A percentile compares a stretch with the other conserved stretches of the same genome.
phyloP scores from a whole-genome alignment of 2,888 invertebrate genomes.

The Meghimatium bilineatum region DNA sequence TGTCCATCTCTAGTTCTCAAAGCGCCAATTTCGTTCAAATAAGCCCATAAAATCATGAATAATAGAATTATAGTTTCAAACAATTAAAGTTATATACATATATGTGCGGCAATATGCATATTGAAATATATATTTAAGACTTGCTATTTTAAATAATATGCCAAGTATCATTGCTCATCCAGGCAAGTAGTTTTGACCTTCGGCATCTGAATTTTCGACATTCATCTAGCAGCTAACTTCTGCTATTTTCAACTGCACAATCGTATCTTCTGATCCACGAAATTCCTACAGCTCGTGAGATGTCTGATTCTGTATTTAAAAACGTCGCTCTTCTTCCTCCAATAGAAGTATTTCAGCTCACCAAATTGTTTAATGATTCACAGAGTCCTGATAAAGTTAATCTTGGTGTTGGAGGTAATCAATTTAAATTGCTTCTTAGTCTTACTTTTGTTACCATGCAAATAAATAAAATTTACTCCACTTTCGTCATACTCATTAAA shows the following conservation, averaged over 20 bases:
- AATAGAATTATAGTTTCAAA: not conserved
- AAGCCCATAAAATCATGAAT: not conserved
- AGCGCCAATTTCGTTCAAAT: not conserved
- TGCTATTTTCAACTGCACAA: not conserved
- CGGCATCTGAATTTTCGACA: not conserved
- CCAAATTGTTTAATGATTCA: slow-evolving; percentile 82
- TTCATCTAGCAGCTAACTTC: too few species aligned
- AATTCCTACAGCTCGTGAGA: not conserved
- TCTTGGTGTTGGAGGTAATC: slow-evolving; percentile 92
- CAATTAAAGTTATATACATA: not conserved
- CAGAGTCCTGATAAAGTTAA: slow-evolving; percentile 90
- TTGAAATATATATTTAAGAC: too few species aligned
- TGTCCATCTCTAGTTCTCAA: not conserved
- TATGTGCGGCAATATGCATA: not conserved
- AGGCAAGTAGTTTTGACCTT: slow-evolving; percentile 1
- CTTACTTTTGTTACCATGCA: too few species aligned
- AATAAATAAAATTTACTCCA: too few species aligned
- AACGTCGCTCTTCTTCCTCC: slow-evolving; percentile 88
- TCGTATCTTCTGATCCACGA: too few species aligned
- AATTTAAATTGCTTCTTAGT: too few species aligned
- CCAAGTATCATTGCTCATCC: not conserved
- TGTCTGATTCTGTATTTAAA: slow-evolving; percentile 79
- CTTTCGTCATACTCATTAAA: too few species aligned
- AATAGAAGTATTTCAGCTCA: slow-evolving; percentile 95
- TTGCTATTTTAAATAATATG: not conserved